These are phyloP conservation scores for Calliopsis andreniformis DNA, from an alignment of 1,140 invertebrate genomes.

Conservation along the genomic window DNA sequence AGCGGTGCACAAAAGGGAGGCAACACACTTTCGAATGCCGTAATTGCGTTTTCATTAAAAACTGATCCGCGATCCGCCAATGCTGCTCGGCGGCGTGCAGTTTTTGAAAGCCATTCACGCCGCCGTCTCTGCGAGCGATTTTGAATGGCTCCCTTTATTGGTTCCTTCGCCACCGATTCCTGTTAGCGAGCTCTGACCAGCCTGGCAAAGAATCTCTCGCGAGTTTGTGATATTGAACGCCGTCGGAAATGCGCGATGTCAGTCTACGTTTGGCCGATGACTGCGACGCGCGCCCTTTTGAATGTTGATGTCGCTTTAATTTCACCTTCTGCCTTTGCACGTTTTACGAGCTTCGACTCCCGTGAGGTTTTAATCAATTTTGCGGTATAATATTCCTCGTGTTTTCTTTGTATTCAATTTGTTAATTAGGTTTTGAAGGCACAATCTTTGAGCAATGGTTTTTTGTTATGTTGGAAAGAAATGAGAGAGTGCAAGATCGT, in stretches of 20 bases:
- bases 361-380: not conserved
- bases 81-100: slow-evolving; percentile 3
- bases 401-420: too few relatives aligned
- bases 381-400: slow-evolving; percentile 1
- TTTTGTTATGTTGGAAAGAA: too few relatives aligned
- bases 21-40: slow-evolving; percentile 21
- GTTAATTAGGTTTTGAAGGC: too few relatives aligned
- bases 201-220: slow-evolving; percentile 26
- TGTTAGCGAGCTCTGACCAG: not conserved
- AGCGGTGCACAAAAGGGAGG: slow-evolving; percentile 15
- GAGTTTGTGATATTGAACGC: too few relatives aligned
- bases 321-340: not conserved
- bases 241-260: not conserved
- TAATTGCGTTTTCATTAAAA: slow-evolving; percentile 55
- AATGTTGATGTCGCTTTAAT: slow-evolving; percentile 34
- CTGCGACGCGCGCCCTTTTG: not conserved
- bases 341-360: too few relatives aligned
- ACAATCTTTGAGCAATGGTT: too few relatives aligned
- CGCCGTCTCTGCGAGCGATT: slow-evolving; percentile 2
- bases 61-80: slow-evolving; percentile 46
- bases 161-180: slow-evolving; percentile 26
- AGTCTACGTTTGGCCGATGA: not conserved
- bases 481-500: too few relatives aligned
- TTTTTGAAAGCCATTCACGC: slow-evolving; percentile 42
- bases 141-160: slow-evolving; percentile 50